A percentile compares a stretch with the other conserved stretches of the same genome.
Conservation (phyloP, 1,140 invertebrate species). For the Meloidogyne floridensis region DNA sequence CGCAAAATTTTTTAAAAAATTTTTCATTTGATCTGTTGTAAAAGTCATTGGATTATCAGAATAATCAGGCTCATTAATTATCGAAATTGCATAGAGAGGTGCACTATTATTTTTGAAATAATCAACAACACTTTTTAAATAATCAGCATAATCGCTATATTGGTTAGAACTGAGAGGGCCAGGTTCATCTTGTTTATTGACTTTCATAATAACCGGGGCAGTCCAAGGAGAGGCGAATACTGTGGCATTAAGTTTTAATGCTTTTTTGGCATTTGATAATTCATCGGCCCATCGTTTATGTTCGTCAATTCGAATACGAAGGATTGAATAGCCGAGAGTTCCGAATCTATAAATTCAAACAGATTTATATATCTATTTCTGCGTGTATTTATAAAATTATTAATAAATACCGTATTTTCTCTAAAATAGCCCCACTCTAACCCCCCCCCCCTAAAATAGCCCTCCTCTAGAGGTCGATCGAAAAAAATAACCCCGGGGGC, state of each 20-base stretch:
- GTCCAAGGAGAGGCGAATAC: conserved; percentile 6
- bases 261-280: conserved; percentile 3
- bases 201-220: not conserved
- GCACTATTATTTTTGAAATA: not conserved
- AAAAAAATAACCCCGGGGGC: too few species aligned
- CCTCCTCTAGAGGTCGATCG: too few species aligned
- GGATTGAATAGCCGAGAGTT: too few species aligned
- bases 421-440: too few species aligned
- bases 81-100: not conserved
- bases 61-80: not conserved
- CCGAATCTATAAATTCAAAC: too few species aligned
- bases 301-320: conserved; percentile 4
- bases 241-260: not conserved
- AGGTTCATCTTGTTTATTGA: not conserved
- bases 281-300: not conserved
- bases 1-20: not conserved
- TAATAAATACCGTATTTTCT: too few species aligned
- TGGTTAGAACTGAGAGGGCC: not conserved
- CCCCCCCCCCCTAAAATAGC: too few species aligned
- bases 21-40: not conserved
- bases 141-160: not conserved
- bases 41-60: not conserved
- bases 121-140: conserved; percentile 1
- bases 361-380: too few species aligned
- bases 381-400: too few species aligned